Evolutionary conservation across 23 tunicate genomes (phyloP), one percentile per base, ranked within the genome.

Genomic region (Clavelina lepadiformis): DNA sequence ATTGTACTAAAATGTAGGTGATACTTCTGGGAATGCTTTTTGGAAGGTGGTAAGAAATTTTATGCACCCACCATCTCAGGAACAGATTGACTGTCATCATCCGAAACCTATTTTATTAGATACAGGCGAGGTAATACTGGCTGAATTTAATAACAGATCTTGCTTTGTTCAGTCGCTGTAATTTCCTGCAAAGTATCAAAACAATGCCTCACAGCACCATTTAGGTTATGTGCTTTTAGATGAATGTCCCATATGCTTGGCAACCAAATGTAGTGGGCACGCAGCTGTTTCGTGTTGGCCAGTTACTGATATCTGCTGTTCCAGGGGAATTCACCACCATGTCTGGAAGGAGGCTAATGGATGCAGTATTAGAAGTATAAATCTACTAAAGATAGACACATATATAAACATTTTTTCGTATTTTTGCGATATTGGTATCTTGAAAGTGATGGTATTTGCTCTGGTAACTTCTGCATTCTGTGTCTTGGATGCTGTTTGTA

Each of bases 241-340:
- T 89, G 89, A 11, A 52, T 1, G 32, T 7, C 20, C 97, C 97
- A 2, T 89, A 89, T 65, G 46, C 60, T 55, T 89, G 97, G 97
- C 97, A 89, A 69, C 97, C 97, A 5, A 56, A 76, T 27, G 71
- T 89, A 20, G 89, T 89, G 3, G 97, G 81, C 64, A 80, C 97
- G 0, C 97, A 89, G 65, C 30, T 89, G 31, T 61, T 89, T n/a
- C 73, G 81, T 28, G 76, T 89, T 46, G 97, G 97, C 3, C 80
- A 76, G 54, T 51, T 89, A 2, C 18, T 89, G 1, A 55, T 89
- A 1, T 46, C 70, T 3, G 97, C 97, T 24, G 80, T 89, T 5
- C 97, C 97, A 2, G 97, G 85, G 1, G 97, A 89, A 36, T 89
- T 89, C 38, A 71, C 83, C 52, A 89, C 97, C 26, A 89, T 89